Evolutionary conservation across 1,140 invertebrate species (phyloP), one percentile per base, ranked within the genome.

Genomic region (Zaprionus taronus): DNA sequence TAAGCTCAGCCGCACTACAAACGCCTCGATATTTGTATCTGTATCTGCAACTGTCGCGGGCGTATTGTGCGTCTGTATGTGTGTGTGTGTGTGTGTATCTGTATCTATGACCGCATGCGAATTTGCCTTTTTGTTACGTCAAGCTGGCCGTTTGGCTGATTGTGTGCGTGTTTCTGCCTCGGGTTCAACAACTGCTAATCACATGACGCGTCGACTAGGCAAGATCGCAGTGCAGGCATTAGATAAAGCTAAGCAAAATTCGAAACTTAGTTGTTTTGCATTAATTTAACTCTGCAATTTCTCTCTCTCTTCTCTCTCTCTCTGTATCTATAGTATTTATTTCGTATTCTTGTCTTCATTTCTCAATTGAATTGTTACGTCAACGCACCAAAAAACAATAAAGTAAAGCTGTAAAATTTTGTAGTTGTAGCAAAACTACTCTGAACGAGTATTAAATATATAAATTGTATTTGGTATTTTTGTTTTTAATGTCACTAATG

Each of bases 101-200:
- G 34, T 66, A 22, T 51, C 26, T 44, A 26, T 5, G 58, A 22
- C 14, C 65, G 49, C 55, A 67, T 56, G 65, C 58, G 51, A 74
- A 74, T 74, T 74, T 44, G 61, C 68, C 41, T 61, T 66, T 47
- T 17, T 62, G 38, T 74, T 66, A 77, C 68, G 69, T 72, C 69
- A 56, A 61, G 20, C 38, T 58, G 5, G 0, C 12, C 4, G 55
- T 24, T 12, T 14, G 24, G 7, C 7, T 12, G 17, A 4, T 9
- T 56, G 61, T 51, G 60, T 77, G 57, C 62, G 71, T 63, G 9
- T 34, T 34, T 34, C 31, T 34, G 73, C 56, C 36, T 79, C 57
- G 83, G 81, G 83, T 87, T 87, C 83, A 87, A 89, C 81, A 87
- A 87, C 83, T 87, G 83, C 78, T 87, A 89, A 87, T 89, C 83